phyloP scores from a whole-genome alignment of 2,888 invertebrate genomes.

The Tetanocera ferruginea region DNA sequence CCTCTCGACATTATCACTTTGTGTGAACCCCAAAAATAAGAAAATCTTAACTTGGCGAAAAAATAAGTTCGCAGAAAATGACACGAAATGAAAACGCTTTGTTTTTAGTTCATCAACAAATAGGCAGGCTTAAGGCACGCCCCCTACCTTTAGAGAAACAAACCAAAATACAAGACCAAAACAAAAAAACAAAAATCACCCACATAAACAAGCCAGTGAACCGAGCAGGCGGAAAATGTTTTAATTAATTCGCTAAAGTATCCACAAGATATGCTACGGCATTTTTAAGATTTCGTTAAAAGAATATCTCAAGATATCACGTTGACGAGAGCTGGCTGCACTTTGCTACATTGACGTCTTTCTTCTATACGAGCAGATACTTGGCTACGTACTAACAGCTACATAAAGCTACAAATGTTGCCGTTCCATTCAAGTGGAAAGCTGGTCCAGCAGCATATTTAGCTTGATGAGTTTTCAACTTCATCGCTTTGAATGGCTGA shows the following conservation, averaged over 20 bases:
- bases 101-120: constrained; percentile 1
- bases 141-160: background rate
- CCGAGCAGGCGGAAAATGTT: constrained; percentile 26
- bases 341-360: background rate
- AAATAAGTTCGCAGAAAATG: constrained; percentile 9
- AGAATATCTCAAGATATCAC: constrained; percentile 9
- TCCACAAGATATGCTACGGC: background rate
- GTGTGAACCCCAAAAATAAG: background rate
- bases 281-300: constrained; percentile 1
- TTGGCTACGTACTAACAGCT: background rate
- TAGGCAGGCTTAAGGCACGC: background rate
- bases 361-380: background rate
- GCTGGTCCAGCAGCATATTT: background rate
- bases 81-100: constrained; percentile 18
- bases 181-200: background rate
- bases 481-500: constrained; percentile 24
- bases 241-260: constrained; percentile 33
- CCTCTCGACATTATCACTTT: background rate
- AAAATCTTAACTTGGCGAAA: background rate
- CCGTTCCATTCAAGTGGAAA: constrained; percentile 23
- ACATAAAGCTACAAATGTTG: constrained; percentile 10
- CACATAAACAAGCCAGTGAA: background rate
- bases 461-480: constrained; percentile 37
- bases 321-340: background rate
- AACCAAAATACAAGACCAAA: no score